A percentile compares a stretch with the other conserved stretches of the same genome.
phyloP scores from a whole-genome alignment of 1,140 invertebrate genomes.

The Apocrypta bakeri region DNA sequence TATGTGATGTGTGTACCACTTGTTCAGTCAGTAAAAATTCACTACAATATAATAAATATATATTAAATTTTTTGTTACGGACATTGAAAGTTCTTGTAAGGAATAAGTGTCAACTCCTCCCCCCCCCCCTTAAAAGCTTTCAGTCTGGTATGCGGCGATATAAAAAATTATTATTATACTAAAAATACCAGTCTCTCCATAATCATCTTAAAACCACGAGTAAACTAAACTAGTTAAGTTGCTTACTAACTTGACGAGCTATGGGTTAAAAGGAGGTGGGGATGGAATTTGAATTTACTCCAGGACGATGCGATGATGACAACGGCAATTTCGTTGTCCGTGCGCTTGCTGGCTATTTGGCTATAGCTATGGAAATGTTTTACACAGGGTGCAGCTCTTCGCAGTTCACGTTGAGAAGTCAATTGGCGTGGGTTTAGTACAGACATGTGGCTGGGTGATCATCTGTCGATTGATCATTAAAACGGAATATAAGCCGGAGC shows the following conservation, averaged over 20 bases:
- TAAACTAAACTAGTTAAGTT: constrained; percentile 49
- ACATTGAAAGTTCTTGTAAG: too few species aligned
- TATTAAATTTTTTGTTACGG: too few species aligned
- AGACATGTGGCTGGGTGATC: not conserved
- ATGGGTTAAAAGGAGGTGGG: not conserved
- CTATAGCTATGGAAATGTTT: not conserved
- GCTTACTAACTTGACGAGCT: constrained; percentile 13
- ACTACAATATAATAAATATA: too few species aligned
- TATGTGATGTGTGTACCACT: too few species aligned
- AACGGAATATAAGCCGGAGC: not conserved
- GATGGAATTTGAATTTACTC: not conserved
- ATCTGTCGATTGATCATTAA: constrained; percentile 16
- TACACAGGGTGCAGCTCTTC: not conserved
- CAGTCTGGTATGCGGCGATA: not conserved
- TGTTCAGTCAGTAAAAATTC: too few species aligned
- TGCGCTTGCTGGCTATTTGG: not conserved
- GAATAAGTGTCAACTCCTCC: too few species aligned
- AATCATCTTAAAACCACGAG: constrained; percentile 35
- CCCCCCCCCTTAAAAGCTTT: too few species aligned
- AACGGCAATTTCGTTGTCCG: constrained; percentile 1
- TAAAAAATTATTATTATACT: constrained; percentile 41
- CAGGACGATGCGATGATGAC: not conserved
- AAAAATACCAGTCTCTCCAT: constrained; percentile 41
- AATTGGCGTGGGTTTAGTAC: not conserved
- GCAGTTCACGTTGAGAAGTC: not conserved